Percentiles rank a stretch among this genome's conserved stretches.
These are phyloP conservation scores for Anthoptus insignis DNA, from an alignment of 2,888 invertebrate species.

Conservation along the genomic window DNA sequence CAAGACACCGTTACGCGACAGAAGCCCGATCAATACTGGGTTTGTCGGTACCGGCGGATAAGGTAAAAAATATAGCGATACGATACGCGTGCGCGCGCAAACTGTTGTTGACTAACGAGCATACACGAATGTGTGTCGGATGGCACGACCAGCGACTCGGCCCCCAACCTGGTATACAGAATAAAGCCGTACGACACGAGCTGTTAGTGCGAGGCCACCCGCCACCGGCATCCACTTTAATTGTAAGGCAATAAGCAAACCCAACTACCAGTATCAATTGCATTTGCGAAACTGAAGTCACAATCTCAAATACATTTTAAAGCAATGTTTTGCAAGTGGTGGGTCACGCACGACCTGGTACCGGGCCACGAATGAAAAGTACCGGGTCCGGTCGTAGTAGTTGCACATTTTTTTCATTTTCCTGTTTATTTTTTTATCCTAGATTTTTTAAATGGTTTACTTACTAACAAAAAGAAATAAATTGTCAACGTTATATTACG, in stretches of 20 bases:
- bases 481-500: too few relatives aligned
- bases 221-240: slow-evolving; percentile 44
- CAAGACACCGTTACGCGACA: slow-evolving; percentile 72
- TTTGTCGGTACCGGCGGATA: slow-evolving; percentile 69
- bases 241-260: slow-evolving; percentile 40
- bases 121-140: slow-evolving; percentile 65
- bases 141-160: slow-evolving; percentile 54
- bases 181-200: slow-evolving; percentile 44
- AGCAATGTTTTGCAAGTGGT: too few relatives aligned
- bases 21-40: slow-evolving; percentile 82
- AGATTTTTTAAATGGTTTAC: too few relatives aligned
- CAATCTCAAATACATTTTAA: background rate
- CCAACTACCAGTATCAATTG: slow-evolving; percentile 31
- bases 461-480: too few relatives aligned
- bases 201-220: slow-evolving; percentile 51
- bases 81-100: slow-evolving; percentile 79
- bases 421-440: too few relatives aligned
- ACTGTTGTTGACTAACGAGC: slow-evolving; percentile 78
- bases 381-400: too few relatives aligned
- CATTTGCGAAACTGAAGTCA: slow-evolving; percentile 16
- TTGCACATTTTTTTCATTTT: too few relatives aligned
- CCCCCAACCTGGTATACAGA: slow-evolving; percentile 44
- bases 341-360: too few relatives aligned
- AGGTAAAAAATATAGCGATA: slow-evolving; percentile 71
- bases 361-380: too few relatives aligned